Evolutionary conservation across 1,140 invertebrate species (phyloP), one percentile per base, ranked within the genome.

Genomic region (Tetramorium simillimum): DNA sequence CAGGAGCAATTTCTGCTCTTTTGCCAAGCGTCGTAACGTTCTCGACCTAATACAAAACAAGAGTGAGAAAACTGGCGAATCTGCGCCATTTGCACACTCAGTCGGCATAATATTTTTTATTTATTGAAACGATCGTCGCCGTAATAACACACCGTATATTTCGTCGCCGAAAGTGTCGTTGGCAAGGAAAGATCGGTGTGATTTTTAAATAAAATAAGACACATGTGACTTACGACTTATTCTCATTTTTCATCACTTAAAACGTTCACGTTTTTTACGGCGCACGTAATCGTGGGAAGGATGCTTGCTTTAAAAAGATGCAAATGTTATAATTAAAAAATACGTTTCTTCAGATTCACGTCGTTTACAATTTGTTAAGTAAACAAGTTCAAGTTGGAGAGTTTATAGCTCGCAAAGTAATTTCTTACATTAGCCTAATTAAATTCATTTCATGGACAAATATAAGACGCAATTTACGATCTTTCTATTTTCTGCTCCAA

Each of bases 1-100:
- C 53, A 37, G n/a, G 12, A 43, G 40, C 70, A 73, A 75, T 84
- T 75, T 84, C 43, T 84, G 69, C 67, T 62, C 53, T 40, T 75
- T 84, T 46, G 40, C 24, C 53, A 60, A 46, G 14, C 3, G 9
- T 33, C 51, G 58, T n/a, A 49, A 78, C 62, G 77, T 24, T 33
- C 21, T 6, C 67, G 21, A 33, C 7, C 51, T 72, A 21, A 75
- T 37, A 75, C 33, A 84, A 73, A 53, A 73, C 40, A 37, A 18
- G 24, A 81, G 56, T 43, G 37, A 72, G 78, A 60, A 84, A 75
- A 73, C 43, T 33, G 18, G 53, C 69, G 28, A 73, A 84, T 75
- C 43, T 40, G 24, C 16, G 40, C 69, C 53, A 84, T 73, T 82
- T 46, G 37, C 51, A 46, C 7, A 21, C 21, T 21, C 65, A 0